A percentile compares a stretch with the other conserved stretches of the same genome.
Conservation (phyloP, 2,113 vertebrate genomes). For the Scortum barcoo region DNA sequence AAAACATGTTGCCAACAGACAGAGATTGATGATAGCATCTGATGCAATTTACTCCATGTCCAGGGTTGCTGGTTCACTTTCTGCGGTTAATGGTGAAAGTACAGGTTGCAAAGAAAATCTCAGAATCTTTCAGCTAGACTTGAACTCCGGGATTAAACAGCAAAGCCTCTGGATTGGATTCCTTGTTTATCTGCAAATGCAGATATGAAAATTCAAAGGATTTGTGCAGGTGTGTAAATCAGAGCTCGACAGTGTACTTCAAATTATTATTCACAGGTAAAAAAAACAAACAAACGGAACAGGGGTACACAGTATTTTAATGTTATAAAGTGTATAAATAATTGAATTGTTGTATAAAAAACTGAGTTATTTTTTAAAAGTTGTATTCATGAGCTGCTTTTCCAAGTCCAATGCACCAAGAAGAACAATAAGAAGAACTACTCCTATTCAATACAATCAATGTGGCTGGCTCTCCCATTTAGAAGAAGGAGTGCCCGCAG, state of each 20-base stretch:
- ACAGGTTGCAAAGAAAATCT: conserved; percentile 71
- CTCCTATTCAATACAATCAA: conserved; percentile 30
- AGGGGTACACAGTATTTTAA: not conserved
- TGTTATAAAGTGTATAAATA: not conserved
- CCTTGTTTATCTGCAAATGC: conserved; percentile 73
- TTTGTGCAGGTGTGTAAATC: conserved; percentile 33
- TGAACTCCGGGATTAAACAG: conserved; percentile 57
- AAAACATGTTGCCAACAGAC: conserved; percentile 73
- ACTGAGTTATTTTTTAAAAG: not conserved
- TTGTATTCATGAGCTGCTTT: conserved; percentile 8
- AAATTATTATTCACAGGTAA: conserved; percentile 34
- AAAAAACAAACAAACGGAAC: conserved; percentile 17
- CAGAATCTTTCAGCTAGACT: conserved; percentile 68
- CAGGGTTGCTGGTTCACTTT: conserved; percentile 73
- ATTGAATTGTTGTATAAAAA: not conserved
- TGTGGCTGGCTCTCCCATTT: conserved; percentile 36
- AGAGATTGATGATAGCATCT: conserved; percentile 81
- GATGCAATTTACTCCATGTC: conserved; percentile 78
- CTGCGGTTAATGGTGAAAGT: conserved; percentile 63
- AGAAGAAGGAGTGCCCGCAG: conserved; percentile 23
- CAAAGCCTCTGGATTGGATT: conserved; percentile 60
- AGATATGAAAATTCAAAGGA: conserved; percentile 52
- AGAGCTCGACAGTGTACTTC: conserved; percentile 31
- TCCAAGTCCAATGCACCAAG: not conserved
- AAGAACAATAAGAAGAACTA: conserved; percentile 22